These are phyloP conservation scores for Cephalopachus bancanus DNA, from an alignment of 2,797 vertebrate genomes.

Conservation along the genomic window DNA sequence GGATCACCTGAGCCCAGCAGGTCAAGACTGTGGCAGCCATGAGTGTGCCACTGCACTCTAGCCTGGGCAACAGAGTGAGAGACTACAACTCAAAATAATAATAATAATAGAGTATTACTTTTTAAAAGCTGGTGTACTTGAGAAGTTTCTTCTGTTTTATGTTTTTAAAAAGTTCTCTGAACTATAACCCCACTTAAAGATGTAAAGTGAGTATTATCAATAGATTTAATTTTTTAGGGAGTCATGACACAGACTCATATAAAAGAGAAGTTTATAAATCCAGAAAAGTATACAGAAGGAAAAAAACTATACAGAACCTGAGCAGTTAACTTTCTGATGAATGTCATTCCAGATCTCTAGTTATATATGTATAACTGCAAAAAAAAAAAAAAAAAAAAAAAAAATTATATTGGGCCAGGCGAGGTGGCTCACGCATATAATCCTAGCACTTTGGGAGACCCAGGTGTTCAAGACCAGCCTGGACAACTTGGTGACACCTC, in stretches of 20 bases:
- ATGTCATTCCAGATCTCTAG: not conserved
- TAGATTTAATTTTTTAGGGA: slow-evolving; percentile 33
- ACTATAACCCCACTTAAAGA: not conserved
- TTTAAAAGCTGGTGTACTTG: not conserved
- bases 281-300: not conserved
- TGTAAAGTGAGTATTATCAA: slow-evolving; percentile 41
- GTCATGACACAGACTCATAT: not conserved
- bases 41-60: too few relatives aligned
- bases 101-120: too few relatives aligned
- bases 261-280: slow-evolving; percentile 20
- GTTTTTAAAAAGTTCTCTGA: slow-evolving; percentile 22
- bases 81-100: too few relatives aligned
- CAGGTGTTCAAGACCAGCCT: too few relatives aligned
- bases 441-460: too few relatives aligned
- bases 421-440: too few relatives aligned
- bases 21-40: too few relatives aligned
- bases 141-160: not conserved
- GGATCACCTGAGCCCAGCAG: too few relatives aligned
- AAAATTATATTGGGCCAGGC: too few relatives aligned
- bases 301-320: not conserved
- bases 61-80: too few relatives aligned
- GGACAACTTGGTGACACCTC: too few relatives aligned
- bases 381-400: too few relatives aligned
- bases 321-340: slow-evolving; percentile 12
- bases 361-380: not conserved